Evolutionary conservation across 2,888 invertebrate genomes (phyloP).

Genomic region (Cryptus armator): DNA sequence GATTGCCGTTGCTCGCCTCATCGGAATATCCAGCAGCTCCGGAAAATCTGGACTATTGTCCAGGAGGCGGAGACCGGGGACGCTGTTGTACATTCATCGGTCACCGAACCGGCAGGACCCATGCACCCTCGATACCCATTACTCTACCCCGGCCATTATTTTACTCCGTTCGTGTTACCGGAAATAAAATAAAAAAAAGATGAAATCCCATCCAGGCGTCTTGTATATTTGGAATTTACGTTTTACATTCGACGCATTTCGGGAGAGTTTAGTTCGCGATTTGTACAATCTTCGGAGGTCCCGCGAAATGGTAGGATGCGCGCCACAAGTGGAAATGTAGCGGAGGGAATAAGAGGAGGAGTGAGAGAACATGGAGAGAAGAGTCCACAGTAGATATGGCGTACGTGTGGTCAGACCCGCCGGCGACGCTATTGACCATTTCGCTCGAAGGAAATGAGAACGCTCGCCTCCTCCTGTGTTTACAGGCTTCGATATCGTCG

Average conservation of each 20-base stretch:
- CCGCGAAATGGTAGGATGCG: conserved; percentile 20
- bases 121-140: conserved; percentile 2
- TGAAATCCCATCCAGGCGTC: background rate
- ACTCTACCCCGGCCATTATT: background rate
- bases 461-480: conserved; percentile 43
- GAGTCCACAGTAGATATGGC: conserved; percentile 61
- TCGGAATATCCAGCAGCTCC: conserved; percentile 22
- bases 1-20: background rate
- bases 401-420: conserved; percentile 66
- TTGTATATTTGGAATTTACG: conserved; percentile 7
- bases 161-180: background rate
- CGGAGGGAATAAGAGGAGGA: conserved; percentile 31
- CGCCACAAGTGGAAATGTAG: conserved; percentile 63
- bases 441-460: conserved; percentile 62
- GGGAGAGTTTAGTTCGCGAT: conserved; percentile 45
- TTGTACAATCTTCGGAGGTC: conserved; percentile 44
- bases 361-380: conserved; percentile 5
- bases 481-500: conserved; percentile 29
- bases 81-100: conserved; percentile 32
- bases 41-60: conserved; percentile 47
- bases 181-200: conserved; percentile 3
- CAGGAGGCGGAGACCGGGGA: background rate
- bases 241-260: conserved; percentile 26
- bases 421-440: conserved; percentile 64
- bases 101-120: conserved; percentile 41